These are phyloP conservation scores for Troides helena DNA, from an alignment of 2,888 invertebrate genomes.

Conservation along the genomic window DNA sequence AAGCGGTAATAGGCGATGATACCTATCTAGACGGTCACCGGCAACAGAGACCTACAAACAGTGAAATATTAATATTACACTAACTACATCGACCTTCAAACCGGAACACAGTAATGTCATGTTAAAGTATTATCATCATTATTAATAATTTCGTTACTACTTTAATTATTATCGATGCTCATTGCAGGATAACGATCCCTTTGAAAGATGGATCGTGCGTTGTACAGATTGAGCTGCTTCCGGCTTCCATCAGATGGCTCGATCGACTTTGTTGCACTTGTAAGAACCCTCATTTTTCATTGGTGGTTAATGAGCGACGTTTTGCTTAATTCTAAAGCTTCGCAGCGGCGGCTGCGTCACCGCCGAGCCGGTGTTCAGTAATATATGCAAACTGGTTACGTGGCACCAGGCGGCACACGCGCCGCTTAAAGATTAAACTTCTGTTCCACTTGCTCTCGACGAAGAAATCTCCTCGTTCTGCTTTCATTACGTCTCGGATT, in stretches of 20 bases:
- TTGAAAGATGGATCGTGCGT: no score
- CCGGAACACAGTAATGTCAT: no score
- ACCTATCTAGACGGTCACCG: no score
- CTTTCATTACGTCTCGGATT: no score
- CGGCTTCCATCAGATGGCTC: no score
- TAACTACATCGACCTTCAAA: no score
- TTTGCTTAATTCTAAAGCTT: background rate
- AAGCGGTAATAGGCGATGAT: no score
- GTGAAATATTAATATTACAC: no score
- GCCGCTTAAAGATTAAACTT: constrained; percentile 15
- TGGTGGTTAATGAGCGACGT: background rate
- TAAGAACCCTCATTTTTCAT: background rate
- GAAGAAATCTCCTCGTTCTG: background rate
- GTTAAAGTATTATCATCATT: background rate
- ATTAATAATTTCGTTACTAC: background rate
- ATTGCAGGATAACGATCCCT: no score
- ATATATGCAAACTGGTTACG: constrained; percentile 22
- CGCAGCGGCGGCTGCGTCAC: constrained; percentile 1
- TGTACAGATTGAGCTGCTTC: no score
- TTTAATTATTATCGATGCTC: no score
- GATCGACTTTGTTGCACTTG: background rate
- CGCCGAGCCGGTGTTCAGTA: constrained; percentile 7
- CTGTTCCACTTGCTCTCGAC: background rate
- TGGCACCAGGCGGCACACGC: constrained; percentile 11
- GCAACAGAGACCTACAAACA: no score